Evolutionary conservation across 2,888 invertebrate genomes (phyloP), one percentile per base, ranked within the genome.

Genomic region (Mamestra brassicae): DNA sequence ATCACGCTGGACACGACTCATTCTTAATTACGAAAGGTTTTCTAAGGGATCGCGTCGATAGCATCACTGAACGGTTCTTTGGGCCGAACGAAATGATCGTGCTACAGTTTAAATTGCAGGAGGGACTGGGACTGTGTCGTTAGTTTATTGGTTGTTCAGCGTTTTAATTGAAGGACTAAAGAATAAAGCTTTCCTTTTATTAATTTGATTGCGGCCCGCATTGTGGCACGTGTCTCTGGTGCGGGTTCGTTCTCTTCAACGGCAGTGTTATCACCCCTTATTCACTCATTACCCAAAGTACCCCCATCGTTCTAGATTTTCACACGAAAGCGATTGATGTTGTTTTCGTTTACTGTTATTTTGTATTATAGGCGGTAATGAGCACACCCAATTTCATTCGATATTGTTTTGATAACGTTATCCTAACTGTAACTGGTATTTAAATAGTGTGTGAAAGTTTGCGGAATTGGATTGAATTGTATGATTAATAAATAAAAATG

Each of bases 301-400:
- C 95, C 95, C 95, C 86, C 91, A 95, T 95, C 88, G 91, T 88
- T 91, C 92, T 93, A 92, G 90, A 94, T 95, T 94, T 93, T 94
- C 94, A 94, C 94, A 93, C 91, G 91, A 87, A 87, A 88, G 80
- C 85, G 82, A 89, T 90, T 90, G 81, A 82, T 79, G 69, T 75
- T 79, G 69, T 75, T 77, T 73, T 80, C 47, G 54, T 84, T 77
- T 71, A 84, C 77, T 42, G 84, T 83, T 80, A 54, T 72, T 79
- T 72, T 62, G 13, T 57, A 64, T 52, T 83, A 79, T 81, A 80
- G 55, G 15, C 15, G 3, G 34, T 68, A 70, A 64, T 76, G 75
- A 79, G 65, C 63, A 63, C 69, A 55, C 72, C 57, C 45, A 76
- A 72, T 70, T 72, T 55, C 54, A 34, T 55, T 83, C 58, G 55